phyloP scores from a whole-genome alignment of 2,797 vertebrate species.

The Microchirus variegatus region DNA sequence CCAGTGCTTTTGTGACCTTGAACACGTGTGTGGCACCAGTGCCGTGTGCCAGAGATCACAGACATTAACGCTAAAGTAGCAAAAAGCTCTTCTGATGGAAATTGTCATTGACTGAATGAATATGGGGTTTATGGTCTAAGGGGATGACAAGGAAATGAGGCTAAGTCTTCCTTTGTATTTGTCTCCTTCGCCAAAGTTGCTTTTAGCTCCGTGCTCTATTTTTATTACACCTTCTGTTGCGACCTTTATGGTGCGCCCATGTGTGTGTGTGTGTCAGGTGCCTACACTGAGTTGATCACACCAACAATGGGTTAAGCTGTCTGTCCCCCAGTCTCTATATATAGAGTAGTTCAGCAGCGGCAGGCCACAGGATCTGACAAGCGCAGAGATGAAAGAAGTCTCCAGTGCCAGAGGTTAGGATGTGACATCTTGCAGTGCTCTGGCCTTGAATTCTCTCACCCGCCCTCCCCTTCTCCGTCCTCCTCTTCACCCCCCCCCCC shows the following conservation, averaged over 20 bases:
- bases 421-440: slow-evolving; percentile 62
- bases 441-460: slow-evolving; percentile 42
- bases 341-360: slow-evolving; percentile 61
- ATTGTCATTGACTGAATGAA: slow-evolving; percentile 25
- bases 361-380: slow-evolving; percentile 62
- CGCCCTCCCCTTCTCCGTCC: slow-evolving; percentile 1
- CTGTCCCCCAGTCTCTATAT: slow-evolving; percentile 56
- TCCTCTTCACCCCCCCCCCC: slow-evolving; percentile 8
- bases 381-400: slow-evolving; percentile 64
- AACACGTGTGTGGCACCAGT: slow-evolving; percentile 6
- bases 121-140: slow-evolving; percentile 8
- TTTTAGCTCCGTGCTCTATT: slow-evolving; percentile 26
- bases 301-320: slow-evolving; percentile 38
- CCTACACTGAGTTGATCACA: slow-evolving; percentile 20
- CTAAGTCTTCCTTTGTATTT: slow-evolving; percentile 11
- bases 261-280: no score
- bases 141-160: slow-evolving; percentile 24
- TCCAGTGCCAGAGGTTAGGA: slow-evolving; percentile 62
- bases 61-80: slow-evolving; percentile 5
- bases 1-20: slow-evolving; percentile 27
- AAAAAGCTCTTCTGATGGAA: slow-evolving; percentile 14
- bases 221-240: slow-evolving; percentile 37
- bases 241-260: slow-evolving; percentile 41
- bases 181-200: slow-evolving; percentile 19
- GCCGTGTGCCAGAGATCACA: neutral